Base-by-base conservation (phyloP, 2,797 vertebrate species). In the Mormyrus hasselquistii region DNA sequence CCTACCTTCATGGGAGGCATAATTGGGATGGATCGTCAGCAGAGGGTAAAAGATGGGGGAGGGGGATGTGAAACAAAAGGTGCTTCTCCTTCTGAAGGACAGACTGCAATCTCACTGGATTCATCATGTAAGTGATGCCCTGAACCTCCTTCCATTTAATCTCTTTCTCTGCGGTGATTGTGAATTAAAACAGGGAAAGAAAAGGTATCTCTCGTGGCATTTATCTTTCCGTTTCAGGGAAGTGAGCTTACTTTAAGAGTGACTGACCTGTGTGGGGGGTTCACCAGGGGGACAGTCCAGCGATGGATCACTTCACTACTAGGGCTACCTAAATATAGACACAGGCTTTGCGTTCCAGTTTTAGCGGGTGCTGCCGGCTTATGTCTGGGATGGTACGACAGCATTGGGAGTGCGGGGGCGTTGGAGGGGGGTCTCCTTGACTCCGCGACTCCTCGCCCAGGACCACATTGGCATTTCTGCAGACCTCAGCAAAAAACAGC, bases 91-190 rank as follows among this genome's bases (percentile, higher is more conserved):
- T 87, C 90, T 93, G 92, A 95, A 94, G 93, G 94, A 90, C 93
- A 92, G 49, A 57, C 57, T 88, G 89, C 92, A 92, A 86, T 91
- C 90, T 90, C 69, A 47, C 89, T 89, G 88, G 89, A 92, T 94
- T 94, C 90, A 93, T 94, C 90, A 92, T 90, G 88, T 93, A 93
- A 94, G 91, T 94, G 92, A 94, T 93, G 90, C 91, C 91, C 92
- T 91, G 85, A 92, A 93, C 90, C 88, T 88, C 91, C 73, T 73
- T 92, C 88, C 89, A 90, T 93, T 92, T 92, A 93, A 93, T 91
- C 90, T 90, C 85, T 49, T 69, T 89, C 69, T 88, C 73, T 59
- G 44, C 34, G 49, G 79, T 57, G 52, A 88, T 85, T 55, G 79
- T 69, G 52, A 87, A 87, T 83, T 88, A 85, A 85, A 90, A 89